Percentiles rank a stretch among this genome's conserved stretches.
These are phyloP conservation scores for Ephialtes manifestator DNA, from an alignment of 2,888 invertebrate species.

Conservation along the genomic window DNA sequence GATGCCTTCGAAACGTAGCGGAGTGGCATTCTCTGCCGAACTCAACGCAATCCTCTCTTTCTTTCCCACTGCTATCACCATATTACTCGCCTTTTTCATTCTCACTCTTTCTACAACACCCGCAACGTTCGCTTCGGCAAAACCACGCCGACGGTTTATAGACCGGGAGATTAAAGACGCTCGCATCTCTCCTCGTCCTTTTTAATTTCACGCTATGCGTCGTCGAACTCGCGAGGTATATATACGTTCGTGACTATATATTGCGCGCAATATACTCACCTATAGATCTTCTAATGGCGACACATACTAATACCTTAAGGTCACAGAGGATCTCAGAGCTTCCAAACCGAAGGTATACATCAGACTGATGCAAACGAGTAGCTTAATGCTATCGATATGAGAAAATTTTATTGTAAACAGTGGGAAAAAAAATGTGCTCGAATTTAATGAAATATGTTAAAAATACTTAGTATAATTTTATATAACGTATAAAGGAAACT, in stretches of 20 bases:
- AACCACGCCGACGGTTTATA: conserved; percentile 78
- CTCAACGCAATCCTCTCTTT: conserved; percentile 75
- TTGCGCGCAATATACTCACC: conserved; percentile 33
- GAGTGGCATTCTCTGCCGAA: conserved; percentile 79
- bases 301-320: conserved; percentile 22
- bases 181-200: conserved; percentile 69
- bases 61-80: conserved; percentile 22
- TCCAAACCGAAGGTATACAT: neutral
- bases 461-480: too few species aligned
- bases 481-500: too few species aligned
- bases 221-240: conserved; percentile 52
- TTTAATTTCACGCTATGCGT: conserved; percentile 66
- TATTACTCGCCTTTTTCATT: conserved; percentile 39
- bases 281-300: conserved; percentile 57
- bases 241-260: conserved; percentile 53
- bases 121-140: conserved; percentile 60
- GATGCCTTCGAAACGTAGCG: conserved; percentile 83
- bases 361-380: conserved; percentile 20
- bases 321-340: neutral
- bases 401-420: neutral
- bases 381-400: neutral
- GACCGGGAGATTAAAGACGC: conserved; percentile 84
- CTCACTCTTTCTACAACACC: conserved; percentile 47
- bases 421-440: too few species aligned
- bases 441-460: too few species aligned